Percentiles rank a stretch among this genome's conserved stretches.
phyloP scores from a whole-genome alignment of 2,888 invertebrate species.

The Cybosia mesomella region DNA sequence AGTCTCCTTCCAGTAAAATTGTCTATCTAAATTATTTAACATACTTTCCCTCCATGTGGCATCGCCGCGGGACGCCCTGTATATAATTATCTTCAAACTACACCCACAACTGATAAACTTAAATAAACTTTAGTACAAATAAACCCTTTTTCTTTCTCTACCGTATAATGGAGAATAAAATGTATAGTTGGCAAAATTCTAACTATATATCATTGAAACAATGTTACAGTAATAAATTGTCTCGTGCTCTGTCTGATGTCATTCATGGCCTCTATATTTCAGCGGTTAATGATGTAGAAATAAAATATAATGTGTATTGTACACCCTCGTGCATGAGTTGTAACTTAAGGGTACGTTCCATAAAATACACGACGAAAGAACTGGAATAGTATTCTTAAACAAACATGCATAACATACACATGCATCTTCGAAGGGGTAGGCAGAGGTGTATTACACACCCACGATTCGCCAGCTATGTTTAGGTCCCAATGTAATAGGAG shows the following conservation, averaged over 20 bases:
- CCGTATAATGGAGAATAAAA: neutral
- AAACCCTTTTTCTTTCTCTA: neutral
- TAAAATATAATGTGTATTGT: slow-evolving; percentile 74
- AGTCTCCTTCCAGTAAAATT: too few relatives aligned
- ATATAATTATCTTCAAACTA: neutral
- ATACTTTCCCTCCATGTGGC: too few relatives aligned
- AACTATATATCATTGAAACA: slow-evolving; percentile 3
- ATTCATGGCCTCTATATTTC: slow-evolving; percentile 66
- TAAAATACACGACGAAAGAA: neutral
- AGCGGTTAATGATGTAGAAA: slow-evolving; percentile 77
- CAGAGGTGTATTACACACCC: too few relatives aligned
- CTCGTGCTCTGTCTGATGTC: slow-evolving; percentile 26
- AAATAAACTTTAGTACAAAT: neutral
- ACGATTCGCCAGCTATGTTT: too few relatives aligned
- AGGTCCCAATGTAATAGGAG: too few relatives aligned
- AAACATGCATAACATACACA: neutral
- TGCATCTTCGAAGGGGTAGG: too few relatives aligned
- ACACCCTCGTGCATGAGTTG: neutral
- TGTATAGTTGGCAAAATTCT: neutral
- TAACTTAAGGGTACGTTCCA: neutral
- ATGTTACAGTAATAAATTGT: slow-evolving; percentile 28
- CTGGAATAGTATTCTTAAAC: neutral
- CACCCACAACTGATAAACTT: neutral
- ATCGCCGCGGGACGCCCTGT: too few relatives aligned
- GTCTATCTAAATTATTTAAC: too few relatives aligned